Base-by-base conservation (phyloP, 1,140 invertebrate genomes). In the Samia ricini region DNA sequence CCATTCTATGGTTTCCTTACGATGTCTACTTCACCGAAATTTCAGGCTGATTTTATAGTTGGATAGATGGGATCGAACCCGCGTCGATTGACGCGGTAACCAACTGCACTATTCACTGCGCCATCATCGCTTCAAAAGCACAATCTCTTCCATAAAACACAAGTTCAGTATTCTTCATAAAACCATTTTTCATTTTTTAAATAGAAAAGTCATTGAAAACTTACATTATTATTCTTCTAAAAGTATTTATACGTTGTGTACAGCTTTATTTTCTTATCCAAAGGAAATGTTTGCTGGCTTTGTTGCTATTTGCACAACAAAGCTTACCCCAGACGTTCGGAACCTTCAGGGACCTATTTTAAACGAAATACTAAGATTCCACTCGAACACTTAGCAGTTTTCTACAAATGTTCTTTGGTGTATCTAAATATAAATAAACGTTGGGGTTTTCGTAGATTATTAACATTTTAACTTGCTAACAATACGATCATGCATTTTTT, bases 231-330 rank as follows among this genome's bases (percentile, higher is more conserved):
- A n/a, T n/a, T 15, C 0, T 57, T 33, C 21, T 36, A 57, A n/a
- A 33, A 36, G 20, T 26, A 18, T 20, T 71, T 69, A 57, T 69
- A 50, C 66, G 64, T 49, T 68, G 8, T 26, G 64, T 58, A 68
- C 49, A 64, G 66, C 74, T 77, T 72, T 75, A 75, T 75, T 72
- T 75, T 69, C 74, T 77, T 79, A 79, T 79, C 72, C 68, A 33
- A 63, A 60, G 68, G 63, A 70, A 74, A 69, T 74, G 67, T 69
- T 72, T 63, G 57, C 36, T 66, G 64, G 69, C 66, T 69, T 66
- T 69, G 71, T 74, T 68, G 76, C 71, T 64, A n/a, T 75, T 76
- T 75, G 69, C 66, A 69, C 72, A 66, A 75, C 71, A 75, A 78
- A 78, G 69, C 58, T 60, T 62, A 63, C 62, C 58, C 60, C 61